Evolutionary conservation across 1,140 invertebrate species (phyloP), one percentile per base, ranked within the genome.

Genomic region (Brachystomella parvula): DNA sequence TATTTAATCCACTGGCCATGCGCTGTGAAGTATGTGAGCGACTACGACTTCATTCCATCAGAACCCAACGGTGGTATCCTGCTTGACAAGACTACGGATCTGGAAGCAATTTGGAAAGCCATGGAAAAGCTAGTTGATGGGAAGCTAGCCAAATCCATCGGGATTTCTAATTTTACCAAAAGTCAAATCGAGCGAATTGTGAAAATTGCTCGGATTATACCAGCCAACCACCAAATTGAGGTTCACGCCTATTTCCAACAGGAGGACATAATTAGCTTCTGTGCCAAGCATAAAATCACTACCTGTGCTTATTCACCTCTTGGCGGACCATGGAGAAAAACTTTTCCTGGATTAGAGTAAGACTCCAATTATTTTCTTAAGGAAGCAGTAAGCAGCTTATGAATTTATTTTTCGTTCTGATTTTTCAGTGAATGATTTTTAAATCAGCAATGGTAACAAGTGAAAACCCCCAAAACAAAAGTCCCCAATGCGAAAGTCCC

Each of bases 221-320:
- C 83, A 35, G 75, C 76, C 33, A 76, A 75, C 24, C 72, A 79
- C 53, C 83, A 84, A 31, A 35, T 82, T 68, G 31, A 83, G 71
- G 74, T 77, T 31, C 78, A 83, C 72, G 75, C 75, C 0, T 81
- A 81, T 70, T 76, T 80, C 44, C 79, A 79, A 56, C 81, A 83
- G 70, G 71, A 73, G 0, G 67, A 75, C 19, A 70, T 83, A 32
- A 61, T 74, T 15, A 69, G 75, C 47, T 78, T 75, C 58, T 82
- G 81, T 69, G 65, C 74, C 32, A 58, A 74, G 53, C 71, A 77
- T 35, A 70, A 75, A 21, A 79, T 83, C n/a, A 72, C 75, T 2
- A 53, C 94, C 24, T 90, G 87, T 0, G 90, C 88, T 0, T 95
- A 94, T 75, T 86, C 88, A 24, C 89, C 92, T 0, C 76, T 96